These are phyloP conservation scores for Capitella teleta DNA, from an alignment of 1,140 invertebrate genomes.

Conservation along the genomic window DNA sequence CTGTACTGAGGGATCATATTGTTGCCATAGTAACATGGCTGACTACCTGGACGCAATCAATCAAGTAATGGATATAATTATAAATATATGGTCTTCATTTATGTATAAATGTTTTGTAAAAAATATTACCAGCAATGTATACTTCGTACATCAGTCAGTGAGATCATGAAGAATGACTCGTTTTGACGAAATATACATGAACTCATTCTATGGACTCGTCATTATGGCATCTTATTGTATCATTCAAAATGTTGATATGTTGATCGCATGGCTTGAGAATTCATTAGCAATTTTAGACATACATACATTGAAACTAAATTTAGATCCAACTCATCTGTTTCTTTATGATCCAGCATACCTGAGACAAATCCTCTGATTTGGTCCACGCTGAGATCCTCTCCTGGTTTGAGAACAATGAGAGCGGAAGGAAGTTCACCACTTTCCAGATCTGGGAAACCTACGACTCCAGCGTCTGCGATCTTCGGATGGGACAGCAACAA, in stretches of 20 bases:
- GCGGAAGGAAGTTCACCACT: slow-evolving; percentile 50
- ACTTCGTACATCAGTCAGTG: too few species aligned
- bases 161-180: too few species aligned
- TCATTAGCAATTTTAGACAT: not conserved
- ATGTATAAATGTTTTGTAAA: too few species aligned
- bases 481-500: slow-evolving; percentile 58
- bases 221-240: too few species aligned
- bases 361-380: slow-evolving; percentile 19
- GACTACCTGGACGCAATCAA: too few species aligned
- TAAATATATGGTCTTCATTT: too few species aligned
- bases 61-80: too few species aligned
- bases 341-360: not conserved
- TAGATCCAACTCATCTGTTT: not conserved
- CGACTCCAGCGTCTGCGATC: slow-evolving; percentile 65
- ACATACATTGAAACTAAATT: not conserved
- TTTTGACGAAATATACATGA: too few species aligned
- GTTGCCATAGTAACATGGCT: too few species aligned
- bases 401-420: slow-evolving; percentile 6
- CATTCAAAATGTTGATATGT: not conserved
- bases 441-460: slow-evolving; percentile 59
- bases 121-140: too few species aligned
- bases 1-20: too few species aligned
- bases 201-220: too few species aligned
- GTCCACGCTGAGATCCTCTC: slow-evolving; percentile 7
- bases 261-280: not conserved